Evolutionary conservation across 2,113 vertebrate genomes (phyloP).

Genomic region (Laticauda laticaudata): DNA sequence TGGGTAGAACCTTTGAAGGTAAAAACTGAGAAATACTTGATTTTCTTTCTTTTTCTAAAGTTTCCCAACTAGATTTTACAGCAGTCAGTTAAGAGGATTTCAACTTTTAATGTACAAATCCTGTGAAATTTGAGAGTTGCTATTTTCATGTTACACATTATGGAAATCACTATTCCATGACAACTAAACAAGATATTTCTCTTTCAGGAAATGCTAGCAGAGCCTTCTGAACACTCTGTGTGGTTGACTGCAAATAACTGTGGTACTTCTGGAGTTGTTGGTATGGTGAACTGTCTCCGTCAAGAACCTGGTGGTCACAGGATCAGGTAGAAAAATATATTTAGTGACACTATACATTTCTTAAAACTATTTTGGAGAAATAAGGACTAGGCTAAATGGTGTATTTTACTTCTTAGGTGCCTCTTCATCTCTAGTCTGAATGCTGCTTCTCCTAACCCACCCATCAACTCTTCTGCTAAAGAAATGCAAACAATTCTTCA

Average conservation of each 20-base stretch:
- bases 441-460: slow-evolving; percentile 64
- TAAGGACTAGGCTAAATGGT: background rate
- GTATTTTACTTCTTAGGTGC: slow-evolving; percentile 73
- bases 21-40: slow-evolving; percentile 24
- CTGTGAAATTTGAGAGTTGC: background rate
- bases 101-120: background rate
- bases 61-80: background rate
- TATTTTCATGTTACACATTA: background rate
- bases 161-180: background rate
- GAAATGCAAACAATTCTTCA: slow-evolving; percentile 75
- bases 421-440: slow-evolving; percentile 84
- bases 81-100: background rate
- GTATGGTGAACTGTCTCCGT: slow-evolving; percentile 94
- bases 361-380: slow-evolving; percentile 13
- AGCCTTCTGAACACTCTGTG: slow-evolving; percentile 72
- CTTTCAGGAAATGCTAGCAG: slow-evolving; percentile 68
- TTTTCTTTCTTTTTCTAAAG: background rate
- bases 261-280: slow-evolving; percentile 83
- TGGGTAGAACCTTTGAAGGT: slow-evolving; percentile 96
- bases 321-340: slow-evolving; percentile 76
- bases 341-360: background rate
- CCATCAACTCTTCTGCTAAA: slow-evolving; percentile 53
- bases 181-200: slow-evolving; percentile 5
- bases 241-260: slow-evolving; percentile 81
- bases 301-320: slow-evolving; percentile 85